Base-by-base conservation (phyloP, 2,797 vertebrate species). In the Scolopax bukidnonensis region DNA sequence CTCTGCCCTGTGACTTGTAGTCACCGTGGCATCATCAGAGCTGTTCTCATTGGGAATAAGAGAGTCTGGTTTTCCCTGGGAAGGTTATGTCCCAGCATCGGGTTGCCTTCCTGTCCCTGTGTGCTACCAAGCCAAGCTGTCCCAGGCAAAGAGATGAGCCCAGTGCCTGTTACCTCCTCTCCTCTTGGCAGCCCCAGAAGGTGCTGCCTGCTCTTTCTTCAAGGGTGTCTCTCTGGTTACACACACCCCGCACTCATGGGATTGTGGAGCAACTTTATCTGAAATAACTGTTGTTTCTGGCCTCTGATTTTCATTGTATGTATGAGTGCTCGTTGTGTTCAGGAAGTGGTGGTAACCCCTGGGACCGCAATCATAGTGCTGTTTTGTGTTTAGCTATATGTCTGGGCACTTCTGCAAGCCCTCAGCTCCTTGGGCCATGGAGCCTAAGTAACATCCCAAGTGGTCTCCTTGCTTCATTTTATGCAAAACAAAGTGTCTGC, bases 301-400 rank as follows among this genome's bases (percentile, higher is more conserved):
- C 65, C 93, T 86, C 83, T 90, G 86, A 94, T 94, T 90, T 73
- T 86, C 61, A 38, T 11, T 59, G 70, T 94, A 63, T 5, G 63
- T 93, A 92, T 92, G 85, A 94, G 91, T 89, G 71, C 75, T 77
- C 6, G 9, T 51, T 67, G 85, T 82, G 70, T 67, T 81, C 93
- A 95, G 96, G 95, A 97, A 97, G 87, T 92, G 85, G 91, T 90
- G 80, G 88, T 76, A 93, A 90, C 59, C 92, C 84, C 77, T 3
- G 41, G 85, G 76, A 96, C 93, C 53, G 33, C 96, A 97, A 89
- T 90, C 94, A 74, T 40, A 30, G 84, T 12, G 10, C 76, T 68
- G 75, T 4, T 75, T 41, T 19, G 53, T 74, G 87, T 83, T 89
- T 5, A 68, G 78, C 64, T 85, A 0, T 28, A 16, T 20, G 41